Evolutionary conservation across 2,888 invertebrate species (phyloP), one percentile per base, ranked within the genome.

Genomic region (Nematopogon swammerdamellus): DNA sequence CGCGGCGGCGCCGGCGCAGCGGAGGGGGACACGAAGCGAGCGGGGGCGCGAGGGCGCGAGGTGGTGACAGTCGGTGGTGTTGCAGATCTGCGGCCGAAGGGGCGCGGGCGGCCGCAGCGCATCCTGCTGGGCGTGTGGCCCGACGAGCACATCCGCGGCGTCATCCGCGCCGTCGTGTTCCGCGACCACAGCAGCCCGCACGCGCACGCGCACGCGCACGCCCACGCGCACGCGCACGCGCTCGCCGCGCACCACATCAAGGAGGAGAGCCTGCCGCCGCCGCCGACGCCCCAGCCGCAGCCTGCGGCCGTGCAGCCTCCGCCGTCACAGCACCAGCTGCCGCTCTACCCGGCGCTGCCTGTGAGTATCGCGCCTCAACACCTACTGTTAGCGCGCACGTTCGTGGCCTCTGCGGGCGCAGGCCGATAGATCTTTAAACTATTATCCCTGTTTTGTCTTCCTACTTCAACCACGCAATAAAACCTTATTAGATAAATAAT

Each of bases 51-150:
- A 3, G 3, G 36, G 8, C n/a, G 36, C 36, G 36, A 36, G 36
- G n/a, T 8, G 8, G 36, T 8, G 36, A 36, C 11, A 14, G 36
- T 36, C 8, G 36, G 36, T 6, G 36, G 19, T 49, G 58, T 81
- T 80, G 59, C 83, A 87, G 92, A 95, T 82, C 81, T 95, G 67
- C 83, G 95, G 63, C 95, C 95, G 44, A 95, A 95, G 73, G 95
- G 95, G 47, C 84, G 95, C 62, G 95, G 95, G 29, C 81, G 95
- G 57, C 95, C 95, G 19, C 95, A 95, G 68, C 85, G 95, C 66
- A 95, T 95, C 67, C 81, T 95, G 58, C 80, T 95, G 57, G 95
- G 95, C 54, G 91, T 93, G 53, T 95, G 95, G 95, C 94, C 95
- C 10, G 94, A 95, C 72, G 94, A 94, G 67, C 94, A 94, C 73